phyloP scores from a whole-genome alignment of 2,113 vertebrate species.

The Sinocyclocheilus anshuiensis region DNA sequence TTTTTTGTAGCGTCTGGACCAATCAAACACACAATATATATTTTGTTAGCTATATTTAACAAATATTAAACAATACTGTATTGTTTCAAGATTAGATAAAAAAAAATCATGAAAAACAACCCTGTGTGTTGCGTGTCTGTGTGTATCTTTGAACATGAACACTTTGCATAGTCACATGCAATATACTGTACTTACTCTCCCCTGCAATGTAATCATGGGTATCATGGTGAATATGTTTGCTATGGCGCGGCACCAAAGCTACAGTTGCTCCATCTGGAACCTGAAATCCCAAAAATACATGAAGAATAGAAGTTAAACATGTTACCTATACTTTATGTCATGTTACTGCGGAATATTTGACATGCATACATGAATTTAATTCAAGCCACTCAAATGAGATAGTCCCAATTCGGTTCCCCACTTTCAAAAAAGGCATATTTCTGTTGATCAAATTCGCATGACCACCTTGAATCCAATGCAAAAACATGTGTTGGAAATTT shows the following conservation, averaged over 20 bases:
- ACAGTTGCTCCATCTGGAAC: constrained; percentile 96
- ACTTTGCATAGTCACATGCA: neutral
- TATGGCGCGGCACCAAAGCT: constrained; percentile 91
- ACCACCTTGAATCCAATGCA: neutral
- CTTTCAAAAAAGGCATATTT: neutral
- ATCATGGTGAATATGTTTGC: constrained; percentile 91
- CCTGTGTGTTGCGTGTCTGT: neutral
- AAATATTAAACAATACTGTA: neutral
- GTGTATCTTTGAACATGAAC: neutral
- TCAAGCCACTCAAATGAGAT: too few relatives aligned
- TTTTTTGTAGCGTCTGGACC: too few relatives aligned
- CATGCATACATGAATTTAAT: too few relatives aligned
- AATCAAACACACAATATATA: too few relatives aligned
- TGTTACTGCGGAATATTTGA: neutral
- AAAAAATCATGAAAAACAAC: neutral
- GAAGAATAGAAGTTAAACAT: neutral
- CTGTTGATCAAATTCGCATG: neutral
- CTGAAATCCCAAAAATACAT: constrained; percentile 66
- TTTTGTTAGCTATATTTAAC: too few relatives aligned
- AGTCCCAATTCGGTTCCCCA: too few relatives aligned
- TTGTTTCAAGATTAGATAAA: neutral
- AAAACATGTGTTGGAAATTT: neutral
- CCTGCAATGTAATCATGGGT: constrained; percentile 94
- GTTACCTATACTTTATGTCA: neutral
- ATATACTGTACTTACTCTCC: constrained; percentile 85